phyloP scores from a whole-genome alignment of 1,140 invertebrate species.

The Eueides isabella region DNA sequence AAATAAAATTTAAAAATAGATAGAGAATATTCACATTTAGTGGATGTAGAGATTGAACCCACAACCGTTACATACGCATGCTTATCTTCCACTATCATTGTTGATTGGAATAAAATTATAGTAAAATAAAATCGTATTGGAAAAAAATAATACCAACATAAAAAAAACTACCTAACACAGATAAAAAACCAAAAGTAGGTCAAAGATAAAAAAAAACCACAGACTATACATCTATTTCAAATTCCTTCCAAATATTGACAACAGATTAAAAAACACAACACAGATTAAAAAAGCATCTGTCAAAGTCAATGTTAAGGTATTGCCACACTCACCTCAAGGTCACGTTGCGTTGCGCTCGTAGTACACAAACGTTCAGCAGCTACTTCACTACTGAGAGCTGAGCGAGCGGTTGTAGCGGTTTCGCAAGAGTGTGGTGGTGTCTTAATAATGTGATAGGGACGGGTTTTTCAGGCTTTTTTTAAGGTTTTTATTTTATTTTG shows the following conservation, averaged over 20 bases:
- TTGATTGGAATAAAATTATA: too few relatives aligned
- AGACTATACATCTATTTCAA: constrained; percentile 1
- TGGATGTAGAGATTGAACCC: too few relatives aligned
- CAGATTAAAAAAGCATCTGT: constrained; percentile 6
- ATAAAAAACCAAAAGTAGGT: neutral
- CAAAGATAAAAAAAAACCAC: constrained; percentile 1
- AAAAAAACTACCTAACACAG: neutral
- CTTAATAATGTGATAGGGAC: constrained; percentile 60
- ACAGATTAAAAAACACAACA: constrained; percentile 21
- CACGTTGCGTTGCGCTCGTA: constrained; percentile 50
- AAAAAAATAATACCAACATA: too few relatives aligned
- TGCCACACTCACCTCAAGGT: constrained; percentile 73
- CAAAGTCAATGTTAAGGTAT: constrained; percentile 56
- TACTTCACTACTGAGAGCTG: constrained; percentile 64
- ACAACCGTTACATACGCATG: too few relatives aligned
- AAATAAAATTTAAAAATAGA: too few relatives aligned
- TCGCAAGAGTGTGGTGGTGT: constrained; percentile 64
- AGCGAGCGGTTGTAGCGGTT: constrained; percentile 47
- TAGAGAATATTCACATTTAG: too few relatives aligned
- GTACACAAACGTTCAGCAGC: constrained; percentile 54
- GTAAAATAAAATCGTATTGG: neutral
- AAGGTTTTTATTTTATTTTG: neutral
- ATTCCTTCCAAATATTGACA: neutral
- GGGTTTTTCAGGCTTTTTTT: constrained; percentile 12
- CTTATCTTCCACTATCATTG: too few relatives aligned